A percentile compares a stretch with the other conserved stretches of the same genome.
Conservation (phyloP, 1,140 invertebrate species). For the Theocolax elegans region DNA sequence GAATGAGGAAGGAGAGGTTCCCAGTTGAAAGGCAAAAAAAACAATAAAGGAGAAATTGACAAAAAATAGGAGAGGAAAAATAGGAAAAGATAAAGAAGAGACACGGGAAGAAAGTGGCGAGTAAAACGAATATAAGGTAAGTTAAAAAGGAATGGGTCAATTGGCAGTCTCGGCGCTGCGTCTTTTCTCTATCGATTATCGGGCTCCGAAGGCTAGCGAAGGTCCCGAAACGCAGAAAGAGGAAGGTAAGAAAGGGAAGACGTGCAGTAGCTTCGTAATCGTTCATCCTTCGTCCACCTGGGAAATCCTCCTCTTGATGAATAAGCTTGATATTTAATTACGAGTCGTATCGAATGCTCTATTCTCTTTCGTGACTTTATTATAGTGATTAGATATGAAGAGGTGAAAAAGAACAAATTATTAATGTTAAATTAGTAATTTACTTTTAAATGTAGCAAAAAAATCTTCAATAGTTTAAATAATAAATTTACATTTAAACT, state of each 20-base stretch:
- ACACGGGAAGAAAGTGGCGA: constrained; percentile 18
- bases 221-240: constrained; percentile 30
- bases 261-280: not conserved
- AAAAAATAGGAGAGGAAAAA: not conserved
- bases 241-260: constrained; percentile 22
- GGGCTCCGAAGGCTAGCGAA: constrained; percentile 42
- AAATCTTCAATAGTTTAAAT: too few relatives aligned
- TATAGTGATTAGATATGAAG: constrained; percentile 38
- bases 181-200: constrained; percentile 60
- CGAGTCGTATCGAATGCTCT: constrained; percentile 18
- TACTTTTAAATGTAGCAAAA: too few relatives aligned
- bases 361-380: constrained; percentile 41
- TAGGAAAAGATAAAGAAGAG: constrained; percentile 34
- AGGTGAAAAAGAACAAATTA: constrained; percentile 4
- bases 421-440: constrained; percentile 31
- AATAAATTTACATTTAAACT: too few relatives aligned
- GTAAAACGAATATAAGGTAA: constrained; percentile 22
- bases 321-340: constrained; percentile 55
- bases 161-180: not conserved
- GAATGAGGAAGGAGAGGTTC: not conserved
- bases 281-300: constrained; percentile 43
- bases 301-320: constrained; percentile 51
- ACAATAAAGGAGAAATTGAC: constrained; percentile 26
- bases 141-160: constrained; percentile 39
- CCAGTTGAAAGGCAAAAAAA: not conserved